Percentiles rank a stretch among this genome's conserved stretches.
These are phyloP conservation scores for Felis catus DNA, from an alignment of 2,113 vertebrate species.

Conservation along the genomic window DNA sequence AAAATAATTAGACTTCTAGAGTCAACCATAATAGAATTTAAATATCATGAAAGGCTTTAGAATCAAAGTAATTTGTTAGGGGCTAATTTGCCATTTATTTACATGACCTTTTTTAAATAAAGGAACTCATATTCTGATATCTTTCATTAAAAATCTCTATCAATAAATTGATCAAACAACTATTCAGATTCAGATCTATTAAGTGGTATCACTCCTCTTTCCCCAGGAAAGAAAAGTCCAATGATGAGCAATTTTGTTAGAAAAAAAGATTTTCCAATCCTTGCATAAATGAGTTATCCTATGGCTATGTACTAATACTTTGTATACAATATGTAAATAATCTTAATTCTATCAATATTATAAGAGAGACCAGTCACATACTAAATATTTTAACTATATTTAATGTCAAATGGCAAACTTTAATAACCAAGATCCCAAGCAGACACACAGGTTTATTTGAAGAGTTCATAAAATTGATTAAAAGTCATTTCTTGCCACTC, in stretches of 20 bases:
- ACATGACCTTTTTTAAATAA: conserved; percentile 19
- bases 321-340: conserved; percentile 19
- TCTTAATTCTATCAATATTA: conserved; percentile 24
- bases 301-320: neutral
- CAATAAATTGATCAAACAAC: neutral
- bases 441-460: conserved; percentile 26
- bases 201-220: neutral
- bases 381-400: conserved; percentile 37
- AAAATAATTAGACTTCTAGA: neutral
- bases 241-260: neutral
- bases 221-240: neutral
- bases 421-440: neutral
- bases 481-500: conserved; percentile 28
- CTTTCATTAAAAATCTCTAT: conserved; percentile 30
- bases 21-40: neutral
- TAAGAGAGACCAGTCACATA: neutral
- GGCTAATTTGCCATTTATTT: neutral
- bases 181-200: neutral
- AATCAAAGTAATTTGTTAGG: conserved; percentile 31
- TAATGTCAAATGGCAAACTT: conserved; percentile 57
- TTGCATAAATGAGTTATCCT: neutral
- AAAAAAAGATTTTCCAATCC: neutral
- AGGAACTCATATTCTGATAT: neutral
- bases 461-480: neutral
- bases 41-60: neutral